Conservation (phyloP, 2,888 invertebrate genomes). For the Cryptocephalus primarius region DNA sequence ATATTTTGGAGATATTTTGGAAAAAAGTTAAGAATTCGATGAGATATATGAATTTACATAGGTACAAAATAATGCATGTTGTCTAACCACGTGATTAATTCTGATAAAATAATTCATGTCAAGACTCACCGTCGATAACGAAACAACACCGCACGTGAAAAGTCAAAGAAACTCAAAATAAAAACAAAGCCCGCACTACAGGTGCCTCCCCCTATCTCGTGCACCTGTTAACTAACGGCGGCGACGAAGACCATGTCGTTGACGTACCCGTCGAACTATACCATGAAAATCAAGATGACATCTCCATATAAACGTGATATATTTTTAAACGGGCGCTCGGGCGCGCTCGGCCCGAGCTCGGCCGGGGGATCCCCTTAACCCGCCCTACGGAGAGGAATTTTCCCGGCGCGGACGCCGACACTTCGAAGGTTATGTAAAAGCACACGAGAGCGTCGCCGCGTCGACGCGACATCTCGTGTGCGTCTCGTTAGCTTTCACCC, state of each 20-base stretch:
- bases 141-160: neutral
- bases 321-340: constrained; percentile 19
- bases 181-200: constrained; percentile 1
- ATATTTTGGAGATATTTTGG: no score
- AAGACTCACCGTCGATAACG: neutral
- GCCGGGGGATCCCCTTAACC: no score
- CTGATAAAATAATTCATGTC: no score
- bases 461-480: constrained; percentile 22
- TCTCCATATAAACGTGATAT: constrained; percentile 15
- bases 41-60: no score
- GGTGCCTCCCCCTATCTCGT: constrained; percentile 1
- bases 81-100: no score
- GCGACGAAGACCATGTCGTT: neutral
- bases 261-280: constrained; percentile 6
- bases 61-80: no score
- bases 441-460: constrained; percentile 7
- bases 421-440: no score
- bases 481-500: constrained; percentile 1
- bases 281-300: constrained; percentile 23
- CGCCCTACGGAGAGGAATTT: neutral
- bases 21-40: no score
- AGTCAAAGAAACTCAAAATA: constrained; percentile 1
- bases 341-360: constrained; percentile 4
- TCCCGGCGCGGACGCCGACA: no score
- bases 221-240: neutral